Conservation (phyloP, 2,113 vertebrate genomes). For the Coregonus clupeaformis region DNA sequence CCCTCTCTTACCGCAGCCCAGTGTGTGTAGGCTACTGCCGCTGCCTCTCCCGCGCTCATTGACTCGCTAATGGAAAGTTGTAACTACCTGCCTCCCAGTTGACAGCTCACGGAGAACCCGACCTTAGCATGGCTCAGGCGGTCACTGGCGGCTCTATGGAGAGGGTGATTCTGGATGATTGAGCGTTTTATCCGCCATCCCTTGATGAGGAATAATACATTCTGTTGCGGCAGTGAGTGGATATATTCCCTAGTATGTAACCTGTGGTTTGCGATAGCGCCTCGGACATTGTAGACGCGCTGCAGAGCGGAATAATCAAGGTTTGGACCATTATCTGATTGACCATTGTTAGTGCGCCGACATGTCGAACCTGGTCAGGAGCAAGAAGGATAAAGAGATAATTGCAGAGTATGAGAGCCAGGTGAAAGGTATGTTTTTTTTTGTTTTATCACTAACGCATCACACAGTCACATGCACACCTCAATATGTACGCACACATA, state of each 20-base stretch:
- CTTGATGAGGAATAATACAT: conserved; percentile 31
- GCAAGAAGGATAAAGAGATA: conserved; percentile 97
- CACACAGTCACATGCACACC: conserved; percentile 13
- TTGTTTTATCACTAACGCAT: neutral
- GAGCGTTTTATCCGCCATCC: conserved; percentile 36
- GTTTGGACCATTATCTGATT: conserved; percentile 12
- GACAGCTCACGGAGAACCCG: neutral
- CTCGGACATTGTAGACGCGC: conserved; percentile 43
- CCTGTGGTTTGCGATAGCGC: conserved; percentile 41
- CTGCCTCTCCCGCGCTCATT: neutral
- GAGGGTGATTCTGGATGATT: conserved; percentile 18
- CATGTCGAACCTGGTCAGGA: conserved; percentile 88
- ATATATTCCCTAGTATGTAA: conserved; percentile 55
- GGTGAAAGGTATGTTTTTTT: conserved; percentile 84
- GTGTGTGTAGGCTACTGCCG: conserved; percentile 7
- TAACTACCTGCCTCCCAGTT: neutral
- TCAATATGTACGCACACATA: neutral
- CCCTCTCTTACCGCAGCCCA: conserved; percentile 24
- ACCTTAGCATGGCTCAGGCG: neutral
- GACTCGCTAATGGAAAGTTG: conserved; percentile 2
- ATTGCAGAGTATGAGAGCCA: conserved; percentile 93
- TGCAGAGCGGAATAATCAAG: conserved; percentile 15
- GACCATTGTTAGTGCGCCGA: conserved; percentile 44
- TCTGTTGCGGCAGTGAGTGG: conserved; percentile 60
- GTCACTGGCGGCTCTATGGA: neutral